phyloP scores from a whole-genome alignment of 2,113 vertebrate genomes.

The Corvus hawaiiensis region DNA sequence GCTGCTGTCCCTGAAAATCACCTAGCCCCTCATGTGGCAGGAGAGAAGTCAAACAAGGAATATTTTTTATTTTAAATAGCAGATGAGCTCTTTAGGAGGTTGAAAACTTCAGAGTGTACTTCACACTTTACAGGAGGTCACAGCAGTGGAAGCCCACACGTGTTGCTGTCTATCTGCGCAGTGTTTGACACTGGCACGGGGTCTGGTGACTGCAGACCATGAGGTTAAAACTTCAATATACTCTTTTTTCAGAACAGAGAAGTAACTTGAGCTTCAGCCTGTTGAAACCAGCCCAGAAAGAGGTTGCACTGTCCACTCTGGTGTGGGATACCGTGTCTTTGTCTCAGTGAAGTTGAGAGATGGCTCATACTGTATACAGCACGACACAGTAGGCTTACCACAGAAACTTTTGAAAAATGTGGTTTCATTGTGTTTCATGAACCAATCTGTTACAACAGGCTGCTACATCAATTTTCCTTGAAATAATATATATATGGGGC shows the following conservation, averaged over 20 bases:
- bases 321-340: neutral
- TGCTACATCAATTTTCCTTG: neutral
- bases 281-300: neutral
- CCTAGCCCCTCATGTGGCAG: neutral
- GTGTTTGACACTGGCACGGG: fast-evolving
- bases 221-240: neutral
- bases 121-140: neutral
- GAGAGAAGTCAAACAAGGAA: neutral
- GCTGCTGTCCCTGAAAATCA: fast-evolving
- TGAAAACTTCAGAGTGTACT: neutral
- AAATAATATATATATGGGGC: neutral
- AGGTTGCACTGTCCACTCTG: fast-evolving
- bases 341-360: neutral
- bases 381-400: neutral
- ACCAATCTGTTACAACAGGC: neutral
- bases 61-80: neutral
- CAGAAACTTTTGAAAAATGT: neutral
- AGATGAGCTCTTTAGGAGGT: neutral
- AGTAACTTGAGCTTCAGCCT: neutral
- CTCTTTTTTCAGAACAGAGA: neutral
- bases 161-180: neutral
- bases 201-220: neutral
- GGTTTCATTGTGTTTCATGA: neutral
- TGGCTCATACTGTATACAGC: no score
- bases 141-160: neutral